Evolutionary conservation across 2,113 vertebrate species (phyloP), one percentile per base, ranked within the genome.

Genomic region (Ia io): DNA sequence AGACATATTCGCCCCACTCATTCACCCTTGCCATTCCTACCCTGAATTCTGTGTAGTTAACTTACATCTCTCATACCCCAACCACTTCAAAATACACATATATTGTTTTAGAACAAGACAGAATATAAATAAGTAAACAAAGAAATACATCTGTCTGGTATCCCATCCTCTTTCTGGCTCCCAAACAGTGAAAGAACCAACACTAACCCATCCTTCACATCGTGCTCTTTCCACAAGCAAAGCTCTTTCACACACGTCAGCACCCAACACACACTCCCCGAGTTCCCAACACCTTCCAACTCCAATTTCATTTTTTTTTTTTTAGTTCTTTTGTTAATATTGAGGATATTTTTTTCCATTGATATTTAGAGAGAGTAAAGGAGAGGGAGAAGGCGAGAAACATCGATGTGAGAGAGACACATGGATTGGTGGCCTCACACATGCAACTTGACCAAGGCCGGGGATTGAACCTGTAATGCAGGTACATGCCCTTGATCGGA

Each of bases 221-320:
- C 1, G 17, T 0, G 4, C 32, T 56, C 63, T 16, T 67, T 10
- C 82, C 63, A 25, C 12, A n/a, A 53, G 78, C 20, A 16, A 84
- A 0, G 9, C 80, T 49, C n/a, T n/a, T n/a, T n/a, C 77, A 7
- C 22, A 3, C 0, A 0, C 12, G 28, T 12, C 0, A 3, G 69
- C 6, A 32, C 22, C 35, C 25, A 2, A 22, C 7, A 87, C 18
- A 32, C 9, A 11, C 10, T 40, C 79, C 65, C 40, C 0, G 5
- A 37, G 12, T 35, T 44, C 18, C 22, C 5, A 1, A 23, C 25
- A n/a, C 17, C 37, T 65, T 63, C 85, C 84, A 67, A 51, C 49
- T 69, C 32, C 37, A 65, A 59, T 6, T 23, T 69, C 76, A 11
- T 28, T 61, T 11, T 12, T 51, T 51, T 59, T 59, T 61, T 61